Evolutionary conservation across 2,113 vertebrate genomes (phyloP), one percentile per base, ranked within the genome.

Genomic region (Syngnathus floridae): DNA sequence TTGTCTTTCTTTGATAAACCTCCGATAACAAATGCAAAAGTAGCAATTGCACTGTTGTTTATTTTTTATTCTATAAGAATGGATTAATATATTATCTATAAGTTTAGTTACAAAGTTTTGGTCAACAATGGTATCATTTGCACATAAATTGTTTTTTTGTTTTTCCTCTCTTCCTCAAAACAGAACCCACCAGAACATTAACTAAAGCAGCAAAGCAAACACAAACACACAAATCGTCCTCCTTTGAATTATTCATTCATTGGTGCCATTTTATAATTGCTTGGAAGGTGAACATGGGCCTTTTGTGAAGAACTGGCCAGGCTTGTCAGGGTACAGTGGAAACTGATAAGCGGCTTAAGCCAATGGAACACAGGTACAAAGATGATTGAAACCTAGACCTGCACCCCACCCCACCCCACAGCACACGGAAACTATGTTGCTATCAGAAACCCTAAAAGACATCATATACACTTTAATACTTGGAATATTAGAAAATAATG

Each of bases 231-330:
- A 79, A 89, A 88, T 88, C 84, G 70, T 74, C 71, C 71, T 66
- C 62, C 67, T 77, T 95, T 73, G 93, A 94, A 56, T 56, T 35
- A 56, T 56, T 94, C 88, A 93, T 96, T 93, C 60, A 94, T 73
- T 64, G 59, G 69, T 72, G 78, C 75, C 80, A 84, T 90, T 91
- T 88, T 78, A 88, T 75, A 67, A 58, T 64, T 69, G 87, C 90
- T 89, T 88, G 80, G 69, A 80, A 75, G 85, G 89, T 87, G 87
- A 88, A 79, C 83, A 88, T 83, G 82, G 78, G 45, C 66, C 85
- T 90, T 87, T 91, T 92, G 91, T 93, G 90, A 89, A 90, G 79
- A 89, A 85, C 88, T 83, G 90, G 85, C 70, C 86, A 91, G 88
- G 91, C 91, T 82, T 91, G 83, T 84, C 82, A 75, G 83, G 84